Conservation (phyloP, 2,797 vertebrate species). For the Amblyraja radiata region DNA sequence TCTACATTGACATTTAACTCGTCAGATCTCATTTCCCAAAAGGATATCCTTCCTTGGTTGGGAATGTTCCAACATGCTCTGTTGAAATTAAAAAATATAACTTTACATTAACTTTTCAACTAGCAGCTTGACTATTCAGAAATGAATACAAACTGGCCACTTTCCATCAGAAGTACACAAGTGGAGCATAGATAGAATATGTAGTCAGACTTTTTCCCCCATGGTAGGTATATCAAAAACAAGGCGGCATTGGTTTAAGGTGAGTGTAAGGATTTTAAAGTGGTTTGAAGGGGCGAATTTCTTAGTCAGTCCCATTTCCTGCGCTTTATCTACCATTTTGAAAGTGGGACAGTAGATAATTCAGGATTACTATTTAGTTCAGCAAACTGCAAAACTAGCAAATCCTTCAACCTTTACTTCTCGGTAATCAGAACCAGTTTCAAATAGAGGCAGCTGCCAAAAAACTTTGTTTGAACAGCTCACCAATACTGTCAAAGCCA, state of each 20-base stretch:
- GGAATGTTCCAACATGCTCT: not conserved
- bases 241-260: no score
- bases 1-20: not conserved
- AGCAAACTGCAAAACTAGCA: not conserved
- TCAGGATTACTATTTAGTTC: not conserved
- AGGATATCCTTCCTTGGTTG: not conserved
- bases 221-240: no score
- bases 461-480: not conserved
- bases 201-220: no score
- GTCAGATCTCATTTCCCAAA: not conserved
- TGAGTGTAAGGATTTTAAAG: no score
- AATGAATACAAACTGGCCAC: not conserved
- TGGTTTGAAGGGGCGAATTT: no score
- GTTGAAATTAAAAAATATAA: not conserved
- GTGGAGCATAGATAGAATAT: no score
- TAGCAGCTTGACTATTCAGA: not conserved
- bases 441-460: not conserved
- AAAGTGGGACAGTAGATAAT: not conserved
- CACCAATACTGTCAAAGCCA: not conserved
- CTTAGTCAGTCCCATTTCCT: not conserved
- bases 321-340: not conserved
- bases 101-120: not conserved
- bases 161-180: no score
- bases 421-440: not conserved
- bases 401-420: not conserved